Conservation (phyloP, 2,113 vertebrate species). For the Crotalus viridis region DNA sequence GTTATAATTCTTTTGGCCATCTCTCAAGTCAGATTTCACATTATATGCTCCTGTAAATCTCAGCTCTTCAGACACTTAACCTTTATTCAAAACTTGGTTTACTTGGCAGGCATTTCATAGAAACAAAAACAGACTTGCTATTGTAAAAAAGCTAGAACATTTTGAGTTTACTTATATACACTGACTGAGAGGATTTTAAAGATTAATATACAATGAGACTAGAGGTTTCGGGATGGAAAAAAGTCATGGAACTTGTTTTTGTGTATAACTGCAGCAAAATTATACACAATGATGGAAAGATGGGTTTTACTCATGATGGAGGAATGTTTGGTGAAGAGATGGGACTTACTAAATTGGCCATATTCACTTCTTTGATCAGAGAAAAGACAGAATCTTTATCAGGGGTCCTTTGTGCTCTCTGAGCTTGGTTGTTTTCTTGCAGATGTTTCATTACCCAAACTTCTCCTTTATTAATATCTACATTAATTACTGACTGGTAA, state of each 20-base stretch:
- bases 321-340: not conserved
- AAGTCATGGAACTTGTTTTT: not conserved
- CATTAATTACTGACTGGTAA: not conserved
- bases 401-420: not conserved
- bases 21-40: not conserved
- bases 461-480: not conserved
- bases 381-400: not conserved
- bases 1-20: not conserved
- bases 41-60: not conserved
- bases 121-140: not conserved
- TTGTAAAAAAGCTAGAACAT: not conserved
- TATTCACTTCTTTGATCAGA: not conserved
- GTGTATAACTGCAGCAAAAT: not conserved
- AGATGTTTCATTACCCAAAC: not conserved
- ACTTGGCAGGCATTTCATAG: not conserved
- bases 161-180: not conserved
- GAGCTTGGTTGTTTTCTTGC: not conserved
- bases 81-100: not conserved
- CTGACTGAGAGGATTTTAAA: not conserved
- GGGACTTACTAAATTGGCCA: not conserved
- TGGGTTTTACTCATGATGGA: not conserved
- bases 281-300: not conserved
- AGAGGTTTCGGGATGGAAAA: not conserved
- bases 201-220: not conserved
- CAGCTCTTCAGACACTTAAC: not conserved